These are phyloP conservation scores for Epizoanthus fatuus DNA, from an alignment of 92 coral and sea anemone genomes.

Conservation along the genomic window DNA sequence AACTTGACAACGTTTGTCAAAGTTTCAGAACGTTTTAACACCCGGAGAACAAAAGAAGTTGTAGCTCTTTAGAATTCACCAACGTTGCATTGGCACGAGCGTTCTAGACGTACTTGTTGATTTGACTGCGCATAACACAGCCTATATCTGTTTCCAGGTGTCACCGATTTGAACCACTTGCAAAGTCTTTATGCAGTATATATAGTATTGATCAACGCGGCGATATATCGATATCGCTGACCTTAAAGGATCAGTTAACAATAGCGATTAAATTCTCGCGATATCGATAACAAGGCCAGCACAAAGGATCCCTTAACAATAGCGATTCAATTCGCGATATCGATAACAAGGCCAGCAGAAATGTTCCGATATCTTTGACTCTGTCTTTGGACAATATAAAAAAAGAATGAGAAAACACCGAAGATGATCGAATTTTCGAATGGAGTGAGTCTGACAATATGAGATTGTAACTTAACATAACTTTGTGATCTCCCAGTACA, in stretches of 20 bases:
- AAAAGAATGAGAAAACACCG: too few relatives aligned
- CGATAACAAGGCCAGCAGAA: not conserved
- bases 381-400: too few relatives aligned
- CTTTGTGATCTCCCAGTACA: too few relatives aligned
- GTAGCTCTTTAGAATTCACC: not conserved
- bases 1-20: too few relatives aligned
- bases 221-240: not conserved
- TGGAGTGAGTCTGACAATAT: too few relatives aligned
- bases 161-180: conserved; percentile 11
- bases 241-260: not conserved
- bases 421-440: too few relatives aligned
- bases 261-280: conserved; percentile 13
- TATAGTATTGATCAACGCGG: conserved; percentile 18
- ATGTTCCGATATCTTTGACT: too few relatives aligned
- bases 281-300: conserved; percentile 12
- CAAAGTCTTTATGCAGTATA: not conserved
- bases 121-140: not conserved
- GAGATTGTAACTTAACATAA: too few relatives aligned
- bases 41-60: not conserved
- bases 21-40: not conserved
- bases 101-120: conserved; percentile 22
- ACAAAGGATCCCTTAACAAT: not conserved
- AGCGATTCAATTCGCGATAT: conserved; percentile 15
- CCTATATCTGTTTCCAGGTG: conserved; percentile 48
- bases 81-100: not conserved